phyloP scores from a whole-genome alignment of 2,888 invertebrate genomes.

The Trachelus tabidus region DNA sequence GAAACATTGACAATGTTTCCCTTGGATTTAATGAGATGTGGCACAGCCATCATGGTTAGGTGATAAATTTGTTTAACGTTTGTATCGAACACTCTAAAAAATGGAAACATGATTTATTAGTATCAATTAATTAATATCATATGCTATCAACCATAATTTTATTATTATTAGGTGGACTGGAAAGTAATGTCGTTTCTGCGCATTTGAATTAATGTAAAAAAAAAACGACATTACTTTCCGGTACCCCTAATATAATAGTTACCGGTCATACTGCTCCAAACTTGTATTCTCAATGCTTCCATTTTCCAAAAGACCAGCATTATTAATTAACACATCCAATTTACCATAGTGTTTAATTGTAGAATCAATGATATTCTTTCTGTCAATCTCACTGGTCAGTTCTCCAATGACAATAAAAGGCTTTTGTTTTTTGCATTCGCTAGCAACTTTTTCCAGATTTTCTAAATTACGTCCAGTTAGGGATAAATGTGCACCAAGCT shows the following conservation, averaged over 20 bases:
- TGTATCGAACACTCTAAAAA: slow-evolving; percentile 80
- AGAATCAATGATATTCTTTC: slow-evolving; percentile 76
- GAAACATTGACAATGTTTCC: slow-evolving; percentile 97
- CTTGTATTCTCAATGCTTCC: slow-evolving; percentile 89
- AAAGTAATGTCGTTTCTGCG: too few species aligned
- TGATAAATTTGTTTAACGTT: slow-evolving; percentile 88
- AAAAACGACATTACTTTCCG: too few species aligned
- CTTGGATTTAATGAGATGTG: slow-evolving; percentile 83
- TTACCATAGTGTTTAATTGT: slow-evolving; percentile 81
- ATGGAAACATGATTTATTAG: neutral
- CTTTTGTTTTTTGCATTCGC: slow-evolving; percentile 65
- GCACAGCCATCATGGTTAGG: slow-evolving; percentile 87
- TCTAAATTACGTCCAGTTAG: slow-evolving; percentile 77
- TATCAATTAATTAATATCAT: neutral
- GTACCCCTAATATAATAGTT: too few species aligned
- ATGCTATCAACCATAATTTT: neutral
- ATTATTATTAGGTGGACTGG: too few species aligned
- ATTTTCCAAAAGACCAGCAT: slow-evolving; percentile 85
- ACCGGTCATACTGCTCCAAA: slow-evolving; percentile 85
- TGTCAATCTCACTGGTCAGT: slow-evolving; percentile 79
- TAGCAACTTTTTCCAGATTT: slow-evolving; percentile 71
- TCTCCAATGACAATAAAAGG: slow-evolving; percentile 77
- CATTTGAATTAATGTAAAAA: too few species aligned
- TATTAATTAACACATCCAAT: slow-evolving; percentile 88
- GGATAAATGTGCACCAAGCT: slow-evolving; percentile 80